Conservation (phyloP, 2,797 vertebrate species). For the Meda fulgida region DNA sequence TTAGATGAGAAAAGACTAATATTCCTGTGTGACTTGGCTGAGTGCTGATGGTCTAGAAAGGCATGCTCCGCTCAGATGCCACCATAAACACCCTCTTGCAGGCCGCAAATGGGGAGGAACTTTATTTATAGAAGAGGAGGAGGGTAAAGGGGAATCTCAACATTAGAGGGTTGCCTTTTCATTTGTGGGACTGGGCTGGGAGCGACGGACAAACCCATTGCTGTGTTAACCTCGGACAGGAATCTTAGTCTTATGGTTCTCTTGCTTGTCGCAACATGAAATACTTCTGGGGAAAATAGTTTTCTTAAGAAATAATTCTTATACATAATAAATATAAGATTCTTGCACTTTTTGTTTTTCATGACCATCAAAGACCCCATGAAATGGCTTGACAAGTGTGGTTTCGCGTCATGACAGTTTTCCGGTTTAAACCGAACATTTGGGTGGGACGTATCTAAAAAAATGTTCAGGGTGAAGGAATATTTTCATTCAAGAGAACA, state of each 20-base stretch:
- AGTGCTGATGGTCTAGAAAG: constrained; percentile 78
- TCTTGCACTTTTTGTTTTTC: background rate
- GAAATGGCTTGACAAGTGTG: too few relatives aligned
- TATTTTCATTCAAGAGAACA: background rate
- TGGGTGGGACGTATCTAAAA: background rate
- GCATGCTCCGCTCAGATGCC: constrained; percentile 31
- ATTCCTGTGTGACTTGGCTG: constrained; percentile 85
- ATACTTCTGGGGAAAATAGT: background rate
- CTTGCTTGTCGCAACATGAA: background rate
- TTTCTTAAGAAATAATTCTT: background rate
- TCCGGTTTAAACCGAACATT: background rate
- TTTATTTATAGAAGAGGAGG: constrained; percentile 40
- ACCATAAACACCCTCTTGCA: background rate
- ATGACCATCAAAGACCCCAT: background rate
- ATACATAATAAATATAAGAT: background rate
- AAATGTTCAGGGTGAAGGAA: background rate
- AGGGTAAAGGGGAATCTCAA: constrained; percentile 29
- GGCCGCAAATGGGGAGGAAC: constrained; percentile 6
- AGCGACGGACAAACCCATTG: constrained; percentile 41
- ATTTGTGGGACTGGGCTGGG: constrained; percentile 58
- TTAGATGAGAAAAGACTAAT: constrained; percentile 91
- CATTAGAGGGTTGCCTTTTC: constrained; percentile 65
- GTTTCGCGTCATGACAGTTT: background rate
- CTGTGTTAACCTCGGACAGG: constrained; percentile 58
- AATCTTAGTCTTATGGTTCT: constrained; percentile 21